Percentiles rank a stretch among this genome's conserved stretches.
phyloP scores from a whole-genome alignment of 2,797 vertebrate species.

The Champsocephalus esox region DNA sequence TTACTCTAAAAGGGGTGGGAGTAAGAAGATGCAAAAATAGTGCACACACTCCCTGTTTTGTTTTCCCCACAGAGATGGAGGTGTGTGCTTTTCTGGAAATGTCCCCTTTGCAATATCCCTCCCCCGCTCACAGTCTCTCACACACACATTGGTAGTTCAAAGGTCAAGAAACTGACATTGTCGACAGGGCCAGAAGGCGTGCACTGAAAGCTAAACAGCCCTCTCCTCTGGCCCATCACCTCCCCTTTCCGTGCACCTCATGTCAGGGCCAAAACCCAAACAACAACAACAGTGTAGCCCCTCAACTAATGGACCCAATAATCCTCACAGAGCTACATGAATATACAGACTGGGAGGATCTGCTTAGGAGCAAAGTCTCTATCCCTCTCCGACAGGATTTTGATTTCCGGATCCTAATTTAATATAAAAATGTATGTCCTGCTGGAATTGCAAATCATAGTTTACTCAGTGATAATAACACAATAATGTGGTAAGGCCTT shows the following conservation, averaged over 20 bases:
- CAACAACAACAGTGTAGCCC: slow-evolving; percentile 45
- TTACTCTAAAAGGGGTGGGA: slow-evolving; percentile 4
- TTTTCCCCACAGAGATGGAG: neutral
- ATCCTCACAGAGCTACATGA: slow-evolving; percentile 3
- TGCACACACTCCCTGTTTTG: neutral
- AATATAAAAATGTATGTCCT: slow-evolving; percentile 15
- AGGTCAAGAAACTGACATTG: slow-evolving; percentile 63
- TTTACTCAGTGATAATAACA: slow-evolving; percentile 39
- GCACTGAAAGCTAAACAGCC: slow-evolving; percentile 57
- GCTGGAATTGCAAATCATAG: slow-evolving; percentile 53
- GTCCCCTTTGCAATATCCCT: neutral
- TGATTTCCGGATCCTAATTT: slow-evolving; percentile 32
- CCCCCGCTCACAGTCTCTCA: neutral
- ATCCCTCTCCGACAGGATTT: slow-evolving; percentile 34
- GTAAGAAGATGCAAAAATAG: slow-evolving; percentile 15
- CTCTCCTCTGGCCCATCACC: neutral
- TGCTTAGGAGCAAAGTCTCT: slow-evolving; percentile 14
- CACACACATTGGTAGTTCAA: slow-evolving; percentile 40
- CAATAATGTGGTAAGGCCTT: slow-evolving; percentile 66
- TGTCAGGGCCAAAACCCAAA: slow-evolving; percentile 49
- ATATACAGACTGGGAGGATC: neutral
- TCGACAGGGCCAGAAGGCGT: slow-evolving; percentile 30
- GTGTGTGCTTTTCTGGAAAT: slow-evolving; percentile 28
- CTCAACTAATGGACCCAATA: slow-evolving; percentile 23
- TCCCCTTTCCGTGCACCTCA: slow-evolving; percentile 4